Conservation (phyloP, 1,140 invertebrate species). For the Nylanderia fulva region DNA sequence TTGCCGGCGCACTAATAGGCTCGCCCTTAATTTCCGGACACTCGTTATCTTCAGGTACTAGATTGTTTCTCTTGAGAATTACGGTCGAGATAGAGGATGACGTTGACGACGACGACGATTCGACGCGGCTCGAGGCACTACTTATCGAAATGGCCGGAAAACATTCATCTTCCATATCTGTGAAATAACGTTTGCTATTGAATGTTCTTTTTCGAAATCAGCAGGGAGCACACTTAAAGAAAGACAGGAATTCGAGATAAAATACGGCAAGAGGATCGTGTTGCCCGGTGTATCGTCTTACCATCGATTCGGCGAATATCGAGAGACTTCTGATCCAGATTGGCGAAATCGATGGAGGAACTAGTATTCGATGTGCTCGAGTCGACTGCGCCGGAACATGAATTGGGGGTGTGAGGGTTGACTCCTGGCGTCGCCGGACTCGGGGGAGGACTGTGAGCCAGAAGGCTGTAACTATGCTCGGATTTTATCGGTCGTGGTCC, state of each 20-base stretch:
- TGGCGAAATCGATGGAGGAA: slow-evolving; percentile 69
- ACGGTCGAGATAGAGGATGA: slow-evolving; percentile 65
- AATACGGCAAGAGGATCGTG: background rate
- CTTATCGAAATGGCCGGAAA: slow-evolving; percentile 91
- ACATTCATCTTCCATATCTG: slow-evolving; percentile 95
- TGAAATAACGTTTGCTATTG: slow-evolving; percentile 71
- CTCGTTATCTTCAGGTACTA: slow-evolving; percentile 72
- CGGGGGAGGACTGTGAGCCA: slow-evolving; percentile 87
- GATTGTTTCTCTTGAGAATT: slow-evolving; percentile 49
- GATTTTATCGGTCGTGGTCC: slow-evolving; percentile 92
- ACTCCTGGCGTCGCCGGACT: slow-evolving; percentile 85
- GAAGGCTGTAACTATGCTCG: slow-evolving; percentile 93
- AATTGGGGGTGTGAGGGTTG: slow-evolving; percentile 73
- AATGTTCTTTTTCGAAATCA: background rate
- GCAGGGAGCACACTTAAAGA: too few relatives aligned
- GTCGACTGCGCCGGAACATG: slow-evolving; percentile 54
- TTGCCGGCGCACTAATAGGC: slow-evolving; percentile 89
- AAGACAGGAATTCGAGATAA: background rate
- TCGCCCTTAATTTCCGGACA: slow-evolving; percentile 88
- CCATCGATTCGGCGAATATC: slow-evolving; percentile 79
- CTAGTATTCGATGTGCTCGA: slow-evolving; percentile 50
- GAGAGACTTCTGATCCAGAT: slow-evolving; percentile 73
- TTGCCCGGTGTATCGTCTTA: slow-evolving; percentile 48
- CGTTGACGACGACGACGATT: slow-evolving; percentile 76
- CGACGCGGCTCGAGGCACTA: slow-evolving; percentile 84